Evolutionary conservation across 2,888 invertebrate species (phyloP).

Genomic region (Tipula unca): DNA sequence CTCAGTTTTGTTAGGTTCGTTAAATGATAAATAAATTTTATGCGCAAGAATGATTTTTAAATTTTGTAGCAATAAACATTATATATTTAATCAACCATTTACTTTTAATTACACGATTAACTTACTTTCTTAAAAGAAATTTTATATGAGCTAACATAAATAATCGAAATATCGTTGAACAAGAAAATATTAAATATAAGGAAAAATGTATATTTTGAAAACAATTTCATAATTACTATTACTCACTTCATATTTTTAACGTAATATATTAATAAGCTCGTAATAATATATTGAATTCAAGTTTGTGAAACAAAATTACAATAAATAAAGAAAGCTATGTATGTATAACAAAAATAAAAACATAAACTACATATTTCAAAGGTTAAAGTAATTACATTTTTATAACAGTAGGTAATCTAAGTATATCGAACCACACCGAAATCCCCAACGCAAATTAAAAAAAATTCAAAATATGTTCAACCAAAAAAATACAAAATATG

Average conservation of each 20-base stretch:
- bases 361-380: not conserved
- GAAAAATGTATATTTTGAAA: not conserved
- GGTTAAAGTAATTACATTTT: not conserved
- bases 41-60: not conserved
- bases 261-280: not conserved
- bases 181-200: not conserved
- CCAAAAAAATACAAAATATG: not conserved
- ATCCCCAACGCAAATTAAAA: not conserved
- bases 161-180: not conserved
- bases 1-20: not conserved
- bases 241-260: not conserved
- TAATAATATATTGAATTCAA: not conserved
- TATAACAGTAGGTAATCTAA: not conserved
- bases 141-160: not conserved
- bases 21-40: not conserved
- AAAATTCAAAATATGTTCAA: not conserved
- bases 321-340: not conserved
- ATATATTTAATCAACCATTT: not conserved
- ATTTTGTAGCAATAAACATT: not conserved
- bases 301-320: not conserved
- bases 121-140: not conserved
- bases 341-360: not conserved
- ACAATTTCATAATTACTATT: not conserved
- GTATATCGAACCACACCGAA: not conserved
- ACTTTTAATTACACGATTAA: not conserved